Evolutionary conservation across 2,113 vertebrate genomes (phyloP).

Genomic region (Halcyon malimbica): DNA sequence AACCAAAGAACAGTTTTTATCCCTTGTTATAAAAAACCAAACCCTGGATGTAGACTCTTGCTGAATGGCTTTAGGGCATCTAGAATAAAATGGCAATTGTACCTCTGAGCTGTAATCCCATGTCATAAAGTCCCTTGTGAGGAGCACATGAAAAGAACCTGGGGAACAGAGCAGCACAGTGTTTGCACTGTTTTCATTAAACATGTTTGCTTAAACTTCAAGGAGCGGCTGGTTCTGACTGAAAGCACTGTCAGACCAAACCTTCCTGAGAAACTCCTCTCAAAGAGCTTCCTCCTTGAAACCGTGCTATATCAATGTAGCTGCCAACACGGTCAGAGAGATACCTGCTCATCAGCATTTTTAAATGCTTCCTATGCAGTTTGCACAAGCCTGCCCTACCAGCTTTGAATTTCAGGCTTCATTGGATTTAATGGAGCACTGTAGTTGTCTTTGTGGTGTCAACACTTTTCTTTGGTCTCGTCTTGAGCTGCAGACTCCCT

Average conservation of each 20-base stretch:
- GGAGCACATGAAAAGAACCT: background rate
- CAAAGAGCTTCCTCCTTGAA: background rate
- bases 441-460: background rate
- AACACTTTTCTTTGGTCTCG: background rate
- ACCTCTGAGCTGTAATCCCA: background rate
- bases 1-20: background rate
- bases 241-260: background rate
- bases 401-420: slow-evolving; percentile 42
- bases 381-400: background rate
- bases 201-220: background rate
- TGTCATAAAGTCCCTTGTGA: background rate
- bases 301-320: background rate
- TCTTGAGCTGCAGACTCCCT: background rate
- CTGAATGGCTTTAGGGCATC: background rate
- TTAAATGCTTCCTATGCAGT: background rate
- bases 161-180: background rate
- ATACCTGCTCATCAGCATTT: background rate
- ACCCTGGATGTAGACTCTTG: background rate
- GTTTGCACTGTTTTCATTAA: background rate
- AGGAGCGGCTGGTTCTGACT: background rate
- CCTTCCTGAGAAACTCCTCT: background rate
- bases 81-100: background rate
- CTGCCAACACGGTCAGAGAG: background rate
- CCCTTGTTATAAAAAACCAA: rapidly evolving
- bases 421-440: background rate